These are phyloP conservation scores for Oreonectes daqikongensis DNA, from an alignment of 2,797 vertebrate species.

Conservation along the genomic window DNA sequence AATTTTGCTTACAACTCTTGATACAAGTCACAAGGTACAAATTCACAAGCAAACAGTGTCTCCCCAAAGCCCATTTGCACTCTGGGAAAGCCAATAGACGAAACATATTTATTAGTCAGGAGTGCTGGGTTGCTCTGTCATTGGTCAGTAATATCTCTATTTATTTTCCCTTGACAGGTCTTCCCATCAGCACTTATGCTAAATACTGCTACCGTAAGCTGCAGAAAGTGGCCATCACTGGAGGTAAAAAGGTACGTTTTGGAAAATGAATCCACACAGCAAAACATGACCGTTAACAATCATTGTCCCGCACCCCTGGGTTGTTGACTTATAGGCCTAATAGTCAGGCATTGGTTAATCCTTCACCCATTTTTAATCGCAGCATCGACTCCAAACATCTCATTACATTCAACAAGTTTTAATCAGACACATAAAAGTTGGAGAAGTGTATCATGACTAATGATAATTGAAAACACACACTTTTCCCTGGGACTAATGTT, in stretches of 20 bases:
- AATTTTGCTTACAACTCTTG: neutral
- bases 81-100: neutral
- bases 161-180: constrained; percentile 64
- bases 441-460: constrained; percentile 9
- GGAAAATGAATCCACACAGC: neutral
- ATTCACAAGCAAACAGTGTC: constrained; percentile 6
- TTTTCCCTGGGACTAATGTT: constrained; percentile 5
- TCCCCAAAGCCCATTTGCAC: neutral
- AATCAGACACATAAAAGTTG: constrained; percentile 4
- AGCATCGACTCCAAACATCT: neutral
- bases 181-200: constrained; percentile 81
- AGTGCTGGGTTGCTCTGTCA: neutral
- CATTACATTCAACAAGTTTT: constrained; percentile 3
- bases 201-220: constrained; percentile 83
- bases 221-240: constrained; percentile 80
- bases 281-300: neutral
- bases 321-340: neutral
- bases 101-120: neutral
- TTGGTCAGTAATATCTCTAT: constrained; percentile 23
- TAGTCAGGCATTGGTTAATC: neutral
- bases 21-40: constrained; percentile 13
- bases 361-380: neutral
- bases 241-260: constrained; percentile 80
- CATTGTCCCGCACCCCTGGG: too few species aligned
- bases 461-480: constrained; percentile 20